Percentiles rank a stretch among this genome's conserved stretches.
phyloP scores from a whole-genome alignment of 2,797 vertebrate genomes.

The Oryzias dopingdopingensis region DNA sequence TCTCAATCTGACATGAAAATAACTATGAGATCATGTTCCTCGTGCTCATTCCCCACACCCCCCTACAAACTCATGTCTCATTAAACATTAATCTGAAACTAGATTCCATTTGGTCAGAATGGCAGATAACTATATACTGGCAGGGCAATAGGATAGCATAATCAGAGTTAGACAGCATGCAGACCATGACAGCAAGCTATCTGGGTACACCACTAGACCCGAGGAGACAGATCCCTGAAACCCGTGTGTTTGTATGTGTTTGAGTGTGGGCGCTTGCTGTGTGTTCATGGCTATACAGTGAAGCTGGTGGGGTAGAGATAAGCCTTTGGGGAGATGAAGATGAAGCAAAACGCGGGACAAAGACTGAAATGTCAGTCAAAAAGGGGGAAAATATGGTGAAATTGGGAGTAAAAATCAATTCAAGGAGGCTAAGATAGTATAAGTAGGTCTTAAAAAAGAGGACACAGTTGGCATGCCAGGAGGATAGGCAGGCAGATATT shows the following conservation, averaged over 20 bases:
- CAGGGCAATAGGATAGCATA: slow-evolving; percentile 70
- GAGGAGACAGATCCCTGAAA: slow-evolving; percentile 46
- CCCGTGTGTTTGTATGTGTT: slow-evolving; percentile 9
- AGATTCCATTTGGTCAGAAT: slow-evolving; percentile 60
- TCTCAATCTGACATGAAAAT: slow-evolving; percentile 10
- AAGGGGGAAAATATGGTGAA: slow-evolving; percentile 10
- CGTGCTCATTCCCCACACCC: slow-evolving; percentile 39
- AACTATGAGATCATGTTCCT: slow-evolving; percentile 32
- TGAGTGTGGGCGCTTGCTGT: slow-evolving; percentile 18
- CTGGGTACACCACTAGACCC: slow-evolving; percentile 31
- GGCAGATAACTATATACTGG: slow-evolving; percentile 61
- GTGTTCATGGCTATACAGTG: slow-evolving; percentile 1
- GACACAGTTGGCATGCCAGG: slow-evolving; percentile 10
- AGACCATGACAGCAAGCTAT: slow-evolving; percentile 48
- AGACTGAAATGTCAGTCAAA: slow-evolving; percentile 37
- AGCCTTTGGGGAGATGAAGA: slow-evolving; percentile 41
- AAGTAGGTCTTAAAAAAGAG: slow-evolving; percentile 19
- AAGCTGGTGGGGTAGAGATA: slow-evolving; percentile 50
- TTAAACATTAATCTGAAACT: slow-evolving; percentile 79
- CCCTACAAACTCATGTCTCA: slow-evolving; percentile 59
- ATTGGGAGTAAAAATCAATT: slow-evolving; percentile 29
- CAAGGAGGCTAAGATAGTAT: slow-evolving; percentile 21
- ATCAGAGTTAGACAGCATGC: slow-evolving; percentile 60
- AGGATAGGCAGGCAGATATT: slow-evolving; percentile 43
- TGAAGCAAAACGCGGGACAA: slow-evolving; percentile 48